phyloP scores from a whole-genome alignment of 2,797 vertebrate genomes.

The Linurgus olivaceus region DNA sequence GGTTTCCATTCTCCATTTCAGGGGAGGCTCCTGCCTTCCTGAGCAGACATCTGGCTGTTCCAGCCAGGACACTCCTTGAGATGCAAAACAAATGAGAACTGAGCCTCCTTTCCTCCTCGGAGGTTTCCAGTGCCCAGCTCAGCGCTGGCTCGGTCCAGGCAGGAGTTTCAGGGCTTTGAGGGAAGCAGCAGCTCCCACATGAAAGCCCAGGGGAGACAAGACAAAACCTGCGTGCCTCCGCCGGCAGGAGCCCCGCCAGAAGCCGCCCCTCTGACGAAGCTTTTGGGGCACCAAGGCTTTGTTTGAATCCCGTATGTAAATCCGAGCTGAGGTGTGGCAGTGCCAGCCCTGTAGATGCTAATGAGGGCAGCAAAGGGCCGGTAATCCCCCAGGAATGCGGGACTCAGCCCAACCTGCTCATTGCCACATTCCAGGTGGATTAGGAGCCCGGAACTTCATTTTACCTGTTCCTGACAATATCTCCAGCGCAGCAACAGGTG shows the following conservation, averaged over 20 bases:
- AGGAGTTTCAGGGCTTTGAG: background rate
- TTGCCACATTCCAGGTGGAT: conserved; percentile 26
- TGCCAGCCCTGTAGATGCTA: background rate
- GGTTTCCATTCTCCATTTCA: background rate
- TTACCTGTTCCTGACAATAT: background rate
- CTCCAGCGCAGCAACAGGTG: background rate
- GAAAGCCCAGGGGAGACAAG: background rate
- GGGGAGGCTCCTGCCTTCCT: background rate
- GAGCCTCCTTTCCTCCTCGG: background rate
- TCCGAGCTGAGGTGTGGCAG: background rate
- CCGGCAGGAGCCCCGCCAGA: background rate
- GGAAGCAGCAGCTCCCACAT: background rate
- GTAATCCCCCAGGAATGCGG: conserved; percentile 61
- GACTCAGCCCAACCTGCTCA: background rate
- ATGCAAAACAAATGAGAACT: background rate
- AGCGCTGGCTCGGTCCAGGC: background rate
- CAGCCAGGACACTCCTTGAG: background rate
- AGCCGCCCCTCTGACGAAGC: conserved; percentile 16
- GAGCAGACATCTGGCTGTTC: background rate
- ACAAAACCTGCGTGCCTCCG: background rate
- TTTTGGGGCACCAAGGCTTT: background rate
- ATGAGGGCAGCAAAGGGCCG: background rate
- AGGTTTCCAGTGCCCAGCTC: background rate
- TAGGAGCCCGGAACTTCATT: background rate
- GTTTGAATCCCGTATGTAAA: conserved; percentile 1